Evolutionary conservation across 23 tunicate genomes (phyloP), one percentile per base, ranked within the genome.

Genomic region (Corella eumyota): DNA sequence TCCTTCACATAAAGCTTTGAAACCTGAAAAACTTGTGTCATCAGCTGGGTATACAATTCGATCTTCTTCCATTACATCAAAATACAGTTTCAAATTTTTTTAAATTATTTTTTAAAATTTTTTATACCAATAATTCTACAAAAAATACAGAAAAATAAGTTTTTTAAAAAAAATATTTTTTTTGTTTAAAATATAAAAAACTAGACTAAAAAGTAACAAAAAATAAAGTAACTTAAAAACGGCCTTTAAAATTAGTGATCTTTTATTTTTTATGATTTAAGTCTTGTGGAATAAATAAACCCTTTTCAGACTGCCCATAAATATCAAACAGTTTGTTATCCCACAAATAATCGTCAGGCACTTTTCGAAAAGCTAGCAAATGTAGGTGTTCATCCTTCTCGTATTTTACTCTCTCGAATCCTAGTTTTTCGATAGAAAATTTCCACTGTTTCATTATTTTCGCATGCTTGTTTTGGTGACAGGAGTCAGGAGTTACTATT

Each of bases 41-140:
- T 88, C 96, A 22, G 96, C 96, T 37, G 96, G 96, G 31, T 60
- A 48, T 19, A 88, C 88, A 25, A 55, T 28, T 30, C 76, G 78
- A 47, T 72, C 78, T 7, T 51, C 57, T n/a, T 51, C 23, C 57
- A 51, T 51, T 51, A n/a, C n/a, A n/a, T n/a, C n/a, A n/a, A n/a
- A n/a, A n/a, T n/a, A 40, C n/a, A n/a, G n/a, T n/a, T n/a, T n/a
- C n/a, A n/a, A n/a, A n/a, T n/a, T n/a, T n/a, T n/a, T n/a, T n/a
- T n/a, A n/a, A n/a, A n/a, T n/a, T n/a, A n/a, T n/a, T n/a, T n/a
- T n/a, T n/a, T n/a, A n/a, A n/a, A n/a, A n/a, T n/a, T n/a, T n/a
- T n/a, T n/a, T n/a, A n/a, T n/a, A n/a, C n/a, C n/a, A n/a, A n/a
- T n/a, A n/a, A n/a, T n/a, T n/a, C n/a, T n/a, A n/a, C n/a, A n/a